Evolutionary conservation across 2,797 vertebrate genomes (phyloP), one percentile per base, ranked within the genome.

Genomic region (Synaphobranchus kaupii): DNA sequence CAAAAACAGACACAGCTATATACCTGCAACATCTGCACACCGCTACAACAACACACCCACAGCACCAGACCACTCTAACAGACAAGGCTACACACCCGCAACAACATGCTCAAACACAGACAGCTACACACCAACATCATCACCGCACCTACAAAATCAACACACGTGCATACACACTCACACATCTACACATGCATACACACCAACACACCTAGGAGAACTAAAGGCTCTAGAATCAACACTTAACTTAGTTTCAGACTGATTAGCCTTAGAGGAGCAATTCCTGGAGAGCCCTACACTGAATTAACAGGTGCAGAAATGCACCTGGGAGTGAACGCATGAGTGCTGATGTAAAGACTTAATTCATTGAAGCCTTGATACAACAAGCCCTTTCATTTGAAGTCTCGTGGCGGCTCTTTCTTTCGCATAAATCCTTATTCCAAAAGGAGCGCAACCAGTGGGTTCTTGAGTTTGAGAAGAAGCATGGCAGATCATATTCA

Each of bases 401-500:
- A 73, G 28, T 73, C 71, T 15, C n/a, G n/a, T n/a, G 0, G 28
- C 12, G 31, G 12, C 28, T n/a, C n/a, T n/a, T n/a, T 31, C 28
- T 76, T 44, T 13, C 15, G 4, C 71, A 76, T 28, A 4, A 20
- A 76, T 76, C 44, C 34, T 76, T 76, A 76, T 76, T 76, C 71
- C 34, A n/a, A 44, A 39, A 4, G 31, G 34, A 76, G 71, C 44
- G 31, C 34, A 71, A 6, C n/a, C 66, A 15, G 71, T 3, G 4
- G 71, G 71, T 44, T 76, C 71, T 44, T 39, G 3, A 31, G 71
- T 34, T 76, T 28, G 71, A 76, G 71, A 10, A 76, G 34, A 13
- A n/a, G n/a, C n/a, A 76, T 76, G 71, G 44, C 31, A 39, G 71
- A 44, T 15, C 71, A 17, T 76, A 76, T 76, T 76, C 71, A 76